phyloP scores from a whole-genome alignment of 2,113 vertebrate genomes.

The Strix uralensis region DNA sequence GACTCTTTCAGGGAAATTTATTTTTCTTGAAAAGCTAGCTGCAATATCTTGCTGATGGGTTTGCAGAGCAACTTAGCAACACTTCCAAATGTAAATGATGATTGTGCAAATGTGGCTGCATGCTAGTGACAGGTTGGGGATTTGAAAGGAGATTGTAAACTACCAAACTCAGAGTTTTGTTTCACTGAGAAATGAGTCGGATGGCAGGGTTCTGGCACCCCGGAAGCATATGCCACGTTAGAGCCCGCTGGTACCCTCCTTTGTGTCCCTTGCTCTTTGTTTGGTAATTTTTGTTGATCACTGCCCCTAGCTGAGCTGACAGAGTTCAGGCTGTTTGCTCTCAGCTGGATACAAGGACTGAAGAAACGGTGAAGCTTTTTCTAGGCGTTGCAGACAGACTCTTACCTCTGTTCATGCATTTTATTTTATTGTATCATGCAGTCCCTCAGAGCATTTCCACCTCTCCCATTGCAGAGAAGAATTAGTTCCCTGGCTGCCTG shows the following conservation, averaged over 20 bases:
- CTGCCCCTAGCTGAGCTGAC: background rate
- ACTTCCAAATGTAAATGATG: background rate
- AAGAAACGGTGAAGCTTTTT: background rate
- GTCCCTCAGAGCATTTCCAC: background rate
- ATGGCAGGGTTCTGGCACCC: background rate
- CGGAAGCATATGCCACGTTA: accelerated
- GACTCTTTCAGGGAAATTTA: background rate
- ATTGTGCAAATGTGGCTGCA: background rate
- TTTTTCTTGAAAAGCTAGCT: background rate
- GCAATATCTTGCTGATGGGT: background rate
- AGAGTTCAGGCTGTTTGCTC: background rate
- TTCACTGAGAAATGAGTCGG: background rate
- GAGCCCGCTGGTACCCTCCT: accelerated
- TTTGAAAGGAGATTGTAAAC: background rate
- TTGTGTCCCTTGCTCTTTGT: background rate
- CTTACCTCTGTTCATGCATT: background rate
- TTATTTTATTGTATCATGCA: background rate
- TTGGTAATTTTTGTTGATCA: background rate
- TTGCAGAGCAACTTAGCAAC: background rate
- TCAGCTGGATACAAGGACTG: background rate
- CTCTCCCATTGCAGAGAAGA: background rate
- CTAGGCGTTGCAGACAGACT: background rate
- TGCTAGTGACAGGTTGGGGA: background rate
- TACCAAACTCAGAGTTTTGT: background rate
- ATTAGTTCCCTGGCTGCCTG: background rate